These are phyloP conservation scores for Dinoponera quadriceps DNA, from an alignment of 1,140 invertebrate genomes.

Conservation along the genomic window DNA sequence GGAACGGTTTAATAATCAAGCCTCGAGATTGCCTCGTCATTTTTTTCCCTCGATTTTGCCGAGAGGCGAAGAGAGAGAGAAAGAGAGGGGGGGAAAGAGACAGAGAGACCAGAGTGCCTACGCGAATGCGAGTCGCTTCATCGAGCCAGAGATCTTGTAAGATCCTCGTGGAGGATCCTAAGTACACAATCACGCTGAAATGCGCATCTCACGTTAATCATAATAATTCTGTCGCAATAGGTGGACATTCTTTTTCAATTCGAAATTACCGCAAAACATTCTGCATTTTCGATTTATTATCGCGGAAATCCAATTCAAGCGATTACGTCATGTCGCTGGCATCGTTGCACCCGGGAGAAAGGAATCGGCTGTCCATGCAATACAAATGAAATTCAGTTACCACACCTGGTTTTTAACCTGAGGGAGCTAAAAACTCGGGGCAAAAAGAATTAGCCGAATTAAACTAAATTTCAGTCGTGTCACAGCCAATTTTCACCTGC, in stretches of 20 bases:
- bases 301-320: too few relatives aligned
- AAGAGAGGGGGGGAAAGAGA: too few relatives aligned
- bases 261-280: not conserved
- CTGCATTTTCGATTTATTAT: not conserved
- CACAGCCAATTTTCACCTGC: too few relatives aligned
- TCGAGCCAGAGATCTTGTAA: not conserved
- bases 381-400: too few relatives aligned
- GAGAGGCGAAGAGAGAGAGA: not conserved
- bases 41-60: constrained; percentile 29
- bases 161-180: constrained; percentile 1
- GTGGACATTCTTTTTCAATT: not conserved
- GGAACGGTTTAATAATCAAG: constrained; percentile 15
- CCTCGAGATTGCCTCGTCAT: constrained; percentile 29
- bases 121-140: constrained; percentile 3
- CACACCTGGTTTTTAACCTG: too few relatives aligned
- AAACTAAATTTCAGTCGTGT: too few relatives aligned
- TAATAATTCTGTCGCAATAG: constrained; percentile 2
- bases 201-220: constrained; percentile 5
- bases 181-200: constrained; percentile 1
- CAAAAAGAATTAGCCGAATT: too few relatives aligned
- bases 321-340: too few relatives aligned
- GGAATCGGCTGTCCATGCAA: too few relatives aligned
- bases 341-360: too few relatives aligned
- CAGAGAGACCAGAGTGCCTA: constrained; percentile 32
- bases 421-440: too few relatives aligned